phyloP scores from a whole-genome alignment of 23 tunicate genomes.

The Ciona savignyi region DNA sequence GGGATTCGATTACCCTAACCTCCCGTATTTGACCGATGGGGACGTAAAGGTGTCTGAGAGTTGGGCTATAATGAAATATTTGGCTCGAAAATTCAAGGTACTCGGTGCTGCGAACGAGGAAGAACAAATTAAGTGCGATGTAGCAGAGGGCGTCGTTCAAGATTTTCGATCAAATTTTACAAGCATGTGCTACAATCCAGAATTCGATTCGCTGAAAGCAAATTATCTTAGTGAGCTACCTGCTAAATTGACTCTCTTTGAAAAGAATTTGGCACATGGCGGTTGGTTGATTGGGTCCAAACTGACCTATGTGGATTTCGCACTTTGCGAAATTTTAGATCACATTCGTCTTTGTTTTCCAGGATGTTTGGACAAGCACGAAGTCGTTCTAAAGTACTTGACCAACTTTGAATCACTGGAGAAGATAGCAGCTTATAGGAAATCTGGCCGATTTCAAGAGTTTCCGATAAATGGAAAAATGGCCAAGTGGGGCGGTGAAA shows the following conservation, averaged over 20 bases:
- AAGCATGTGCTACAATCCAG: too few species aligned
- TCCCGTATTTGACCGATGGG: too few species aligned
- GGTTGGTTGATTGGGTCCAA: constrained; percentile 51
- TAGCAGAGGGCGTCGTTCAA: too few species aligned
- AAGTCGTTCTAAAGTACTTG: constrained; percentile 19
- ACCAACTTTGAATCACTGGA: constrained; percentile 40
- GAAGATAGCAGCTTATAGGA: constrained; percentile 30
- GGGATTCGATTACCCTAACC: too few species aligned
- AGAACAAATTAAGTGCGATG: too few species aligned
- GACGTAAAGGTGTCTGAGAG: too few species aligned
- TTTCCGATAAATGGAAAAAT: constrained; percentile 45
- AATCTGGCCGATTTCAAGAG: constrained; percentile 32
- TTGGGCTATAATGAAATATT: too few species aligned
- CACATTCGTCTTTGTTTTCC: constrained; percentile 33
- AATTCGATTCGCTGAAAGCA: too few species aligned
- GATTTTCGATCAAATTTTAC: too few species aligned
- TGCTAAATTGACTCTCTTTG: constrained; percentile 19
- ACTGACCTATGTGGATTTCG: constrained; percentile 65
- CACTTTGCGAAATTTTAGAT: constrained; percentile 73
- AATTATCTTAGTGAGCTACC: constrained; percentile 9
- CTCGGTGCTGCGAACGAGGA: too few species aligned
- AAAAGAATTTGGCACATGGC: constrained; percentile 14
- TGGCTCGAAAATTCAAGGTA: too few species aligned
- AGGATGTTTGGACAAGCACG: constrained; percentile 23
- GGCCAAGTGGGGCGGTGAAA: constrained; percentile 83